Evolutionary conservation across 1,140 invertebrate species (phyloP).

Genomic region (Meloidogyne exigua): DNA sequence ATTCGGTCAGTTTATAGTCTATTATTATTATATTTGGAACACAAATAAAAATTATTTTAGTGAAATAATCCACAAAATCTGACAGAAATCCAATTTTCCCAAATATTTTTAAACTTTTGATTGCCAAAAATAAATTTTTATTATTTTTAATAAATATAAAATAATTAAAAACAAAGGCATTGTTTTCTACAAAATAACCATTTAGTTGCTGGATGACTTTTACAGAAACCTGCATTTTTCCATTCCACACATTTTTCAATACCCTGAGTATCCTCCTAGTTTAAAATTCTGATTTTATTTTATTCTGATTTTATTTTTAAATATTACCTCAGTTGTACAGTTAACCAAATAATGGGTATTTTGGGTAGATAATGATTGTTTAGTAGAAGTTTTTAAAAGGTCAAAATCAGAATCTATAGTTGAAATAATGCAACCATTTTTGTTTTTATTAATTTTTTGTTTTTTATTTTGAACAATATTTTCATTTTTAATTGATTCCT

Average conservation of each 20-base stretch:
- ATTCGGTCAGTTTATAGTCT: neutral
- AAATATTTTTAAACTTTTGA: neutral
- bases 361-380: neutral
- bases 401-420: neutral
- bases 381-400: conserved; percentile 2
- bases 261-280: neutral
- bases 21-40: neutral
- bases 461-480: neutral
- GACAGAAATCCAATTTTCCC: neutral
- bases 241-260: conserved; percentile 4
- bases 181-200: neutral
- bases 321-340: neutral
- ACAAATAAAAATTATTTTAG: neutral
- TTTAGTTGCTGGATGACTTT: neutral
- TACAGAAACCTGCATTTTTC: neutral
- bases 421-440: neutral
- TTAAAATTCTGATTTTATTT: neutral
- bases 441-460: neutral
- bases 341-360: neutral
- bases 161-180: conserved; percentile 5
- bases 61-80: neutral
- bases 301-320: neutral
- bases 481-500: neutral
- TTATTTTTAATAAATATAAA: neutral
- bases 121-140: neutral